Evolutionary conservation across 1,140 invertebrate genomes (phyloP).

Genomic region (Trypoxylus dichotomus): DNA sequence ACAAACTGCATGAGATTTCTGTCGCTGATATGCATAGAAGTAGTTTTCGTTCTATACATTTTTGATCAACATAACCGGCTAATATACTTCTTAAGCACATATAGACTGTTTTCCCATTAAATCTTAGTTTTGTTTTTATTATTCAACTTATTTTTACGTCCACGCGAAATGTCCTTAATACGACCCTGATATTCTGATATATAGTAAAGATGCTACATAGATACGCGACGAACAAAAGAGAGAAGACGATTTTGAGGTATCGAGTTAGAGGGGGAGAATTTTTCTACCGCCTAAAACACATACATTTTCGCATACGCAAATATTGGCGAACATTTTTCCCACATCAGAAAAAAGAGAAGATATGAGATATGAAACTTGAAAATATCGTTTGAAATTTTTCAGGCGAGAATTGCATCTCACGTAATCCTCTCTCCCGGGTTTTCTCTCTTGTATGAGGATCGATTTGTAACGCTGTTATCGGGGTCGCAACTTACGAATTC

Average conservation of each 20-base stretch:
- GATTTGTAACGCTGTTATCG: conserved; percentile 41
- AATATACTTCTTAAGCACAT: too few species aligned
- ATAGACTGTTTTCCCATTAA: too few species aligned
- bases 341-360: conserved; percentile 3
- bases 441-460: conserved; percentile 20
- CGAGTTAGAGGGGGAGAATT: neutral
- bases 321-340: neutral
- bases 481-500: conserved; percentile 39
- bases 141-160: too few species aligned
- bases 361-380: conserved; percentile 12
- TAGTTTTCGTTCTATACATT: too few species aligned
- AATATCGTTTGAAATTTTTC: conserved; percentile 26
- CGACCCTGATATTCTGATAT: neutral
- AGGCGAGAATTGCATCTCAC: conserved; percentile 19
- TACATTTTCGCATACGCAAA: conserved; percentile 14
- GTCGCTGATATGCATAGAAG: too few species aligned
- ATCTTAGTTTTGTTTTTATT: too few species aligned
- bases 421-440: conserved; percentile 15
- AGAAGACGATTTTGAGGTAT: neutral
- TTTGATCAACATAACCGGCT: too few species aligned
- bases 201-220: neutral
- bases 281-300: conserved; percentile 12
- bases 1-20: too few species aligned
- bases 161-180: neutral
- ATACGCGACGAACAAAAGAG: neutral